These are phyloP conservation scores for Drosophila jambulina DNA, from an alignment of 1,140 invertebrate species.

Conservation along the genomic window DNA sequence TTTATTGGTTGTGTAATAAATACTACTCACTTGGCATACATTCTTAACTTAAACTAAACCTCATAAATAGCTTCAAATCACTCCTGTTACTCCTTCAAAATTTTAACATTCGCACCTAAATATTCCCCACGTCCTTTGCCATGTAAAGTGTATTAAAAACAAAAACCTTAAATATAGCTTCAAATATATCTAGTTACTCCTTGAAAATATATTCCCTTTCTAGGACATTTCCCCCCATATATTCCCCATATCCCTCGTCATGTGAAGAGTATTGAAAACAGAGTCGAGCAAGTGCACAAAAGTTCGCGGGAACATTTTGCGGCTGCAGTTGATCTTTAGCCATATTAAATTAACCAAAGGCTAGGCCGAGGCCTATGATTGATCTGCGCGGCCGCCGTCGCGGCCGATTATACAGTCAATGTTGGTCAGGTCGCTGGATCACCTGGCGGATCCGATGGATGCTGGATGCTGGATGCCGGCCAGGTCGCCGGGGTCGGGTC, in stretches of 20 bases:
- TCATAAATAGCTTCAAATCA: neutral
- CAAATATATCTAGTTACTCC: neutral
- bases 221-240: neutral
- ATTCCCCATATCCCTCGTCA: neutral
- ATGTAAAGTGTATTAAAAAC: too few species aligned
- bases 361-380: constrained; percentile 70
- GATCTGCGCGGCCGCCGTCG: constrained; percentile 69
- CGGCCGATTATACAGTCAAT: constrained; percentile 71
- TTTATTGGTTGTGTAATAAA: neutral
- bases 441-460: constrained; percentile 7
- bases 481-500: constrained; percentile 56
- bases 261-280: constrained; percentile 20
- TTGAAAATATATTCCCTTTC: neutral
- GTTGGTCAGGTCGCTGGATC: constrained; percentile 68
- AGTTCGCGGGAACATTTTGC: constrained; percentile 80
- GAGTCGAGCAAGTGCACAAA: constrained; percentile 70
- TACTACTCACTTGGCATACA: neutral
- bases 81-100: neutral
- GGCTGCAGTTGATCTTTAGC: constrained; percentile 78
- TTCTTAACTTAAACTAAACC: neutral
- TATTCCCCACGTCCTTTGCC: too few species aligned
- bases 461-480: constrained; percentile 23
- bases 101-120: too few species aligned
- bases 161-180: neutral
- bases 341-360: constrained; percentile 83